These are phyloP conservation scores for Venustoraphidia nigricollis DNA, from an alignment of 2,888 invertebrate species.

Conservation along the genomic window DNA sequence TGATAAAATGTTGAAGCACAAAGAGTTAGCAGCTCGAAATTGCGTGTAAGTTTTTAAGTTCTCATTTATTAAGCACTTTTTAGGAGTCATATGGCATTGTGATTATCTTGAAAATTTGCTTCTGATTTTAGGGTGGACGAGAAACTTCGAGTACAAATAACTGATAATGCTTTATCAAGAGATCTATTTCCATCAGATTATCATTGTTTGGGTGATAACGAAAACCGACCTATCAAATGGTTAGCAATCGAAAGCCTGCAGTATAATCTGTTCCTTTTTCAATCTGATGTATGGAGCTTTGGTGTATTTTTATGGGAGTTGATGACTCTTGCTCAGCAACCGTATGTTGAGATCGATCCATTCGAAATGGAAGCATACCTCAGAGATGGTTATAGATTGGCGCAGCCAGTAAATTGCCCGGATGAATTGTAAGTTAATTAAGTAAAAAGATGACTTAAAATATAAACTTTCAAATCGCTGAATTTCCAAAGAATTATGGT, in stretches of 20 bases:
- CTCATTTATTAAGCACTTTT: too few species aligned
- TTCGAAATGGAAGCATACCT: conserved; percentile 89
- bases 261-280: conserved; percentile 71
- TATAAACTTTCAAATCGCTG: too few species aligned
- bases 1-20: conserved; percentile 79
- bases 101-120: conserved; percentile 3
- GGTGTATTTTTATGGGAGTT: conserved; percentile 95
- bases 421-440: conserved; percentile 75
- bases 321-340: conserved; percentile 87
- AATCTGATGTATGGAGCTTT: conserved; percentile 92
- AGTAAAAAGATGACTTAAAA: too few species aligned
- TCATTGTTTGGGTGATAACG: conserved; percentile 92
- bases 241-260: conserved; percentile 79
- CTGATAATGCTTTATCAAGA: conserved; percentile 83
- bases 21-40: conserved; percentile 88
- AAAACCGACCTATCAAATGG: conserved; percentile 96
- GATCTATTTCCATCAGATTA: conserved; percentile 94
- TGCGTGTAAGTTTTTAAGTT: conserved; percentile 64
- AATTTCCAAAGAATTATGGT: too few species aligned
- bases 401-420: conserved; percentile 93
- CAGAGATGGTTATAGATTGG: conserved; percentile 83
- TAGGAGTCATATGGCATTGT: too few species aligned
- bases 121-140: conserved; percentile 55
- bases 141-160: conserved; percentile 73
- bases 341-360: conserved; percentile 92